phyloP scores from a whole-genome alignment of 2,797 vertebrate genomes.

The Nyctalus aviator region DNA sequence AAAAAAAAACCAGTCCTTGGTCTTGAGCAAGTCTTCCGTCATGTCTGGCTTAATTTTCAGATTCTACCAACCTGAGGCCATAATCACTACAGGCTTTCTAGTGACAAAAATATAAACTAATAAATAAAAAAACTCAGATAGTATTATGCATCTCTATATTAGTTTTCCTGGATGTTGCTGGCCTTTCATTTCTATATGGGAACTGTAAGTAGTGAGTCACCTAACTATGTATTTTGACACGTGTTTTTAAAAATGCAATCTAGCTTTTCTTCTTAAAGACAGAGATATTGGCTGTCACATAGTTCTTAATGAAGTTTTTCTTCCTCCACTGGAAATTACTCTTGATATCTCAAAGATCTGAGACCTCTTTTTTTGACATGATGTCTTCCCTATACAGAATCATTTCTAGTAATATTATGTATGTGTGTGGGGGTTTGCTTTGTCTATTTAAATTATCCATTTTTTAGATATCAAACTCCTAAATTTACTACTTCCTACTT shows the following conservation, averaged over 20 bases:
- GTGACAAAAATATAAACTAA: background rate
- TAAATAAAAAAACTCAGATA: background rate
- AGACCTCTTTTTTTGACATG: background rate
- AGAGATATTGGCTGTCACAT: background rate
- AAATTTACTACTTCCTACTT: background rate
- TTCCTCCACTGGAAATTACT: background rate
- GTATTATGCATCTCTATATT: background rate
- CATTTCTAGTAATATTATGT: background rate
- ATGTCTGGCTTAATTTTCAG: background rate
- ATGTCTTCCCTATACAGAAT: background rate
- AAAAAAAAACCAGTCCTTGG: background rate
- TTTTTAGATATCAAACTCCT: background rate
- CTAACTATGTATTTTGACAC: background rate
- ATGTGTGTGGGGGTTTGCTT: background rate
- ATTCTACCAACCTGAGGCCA: background rate
- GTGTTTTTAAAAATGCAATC: constrained; percentile 13
- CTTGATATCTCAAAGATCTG: background rate
- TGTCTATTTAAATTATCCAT: background rate
- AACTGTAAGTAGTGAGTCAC: background rate
- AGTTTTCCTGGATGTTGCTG: background rate
- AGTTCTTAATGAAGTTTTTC: constrained; percentile 2
- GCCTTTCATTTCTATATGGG: background rate
- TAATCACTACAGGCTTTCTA: background rate
- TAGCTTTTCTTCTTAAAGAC: constrained; percentile 9
- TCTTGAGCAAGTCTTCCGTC: background rate